A percentile compares a stretch with the other conserved stretches of the same genome.
Conservation (phyloP, 1,140 invertebrate genomes). For the Metopolophium dirhodum region DNA sequence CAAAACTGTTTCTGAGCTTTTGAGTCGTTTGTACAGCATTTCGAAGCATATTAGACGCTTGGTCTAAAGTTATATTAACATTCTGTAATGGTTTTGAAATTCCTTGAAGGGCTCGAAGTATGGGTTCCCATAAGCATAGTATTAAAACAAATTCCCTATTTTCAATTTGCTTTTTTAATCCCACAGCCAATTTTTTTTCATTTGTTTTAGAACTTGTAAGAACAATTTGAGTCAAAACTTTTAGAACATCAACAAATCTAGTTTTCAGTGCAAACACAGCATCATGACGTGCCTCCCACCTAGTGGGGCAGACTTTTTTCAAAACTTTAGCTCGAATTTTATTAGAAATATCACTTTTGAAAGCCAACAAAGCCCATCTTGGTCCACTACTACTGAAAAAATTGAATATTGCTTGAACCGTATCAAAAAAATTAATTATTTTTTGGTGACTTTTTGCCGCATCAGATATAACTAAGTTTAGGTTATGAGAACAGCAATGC, state of each 20-base stretch:
- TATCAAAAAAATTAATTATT: neutral
- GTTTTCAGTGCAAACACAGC: no score
- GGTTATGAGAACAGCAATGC: neutral
- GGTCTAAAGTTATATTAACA: neutral
- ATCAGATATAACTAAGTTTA: neutral
- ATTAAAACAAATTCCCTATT: slow-evolving; percentile 15
- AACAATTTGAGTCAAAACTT: neutral
- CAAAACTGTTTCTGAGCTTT: neutral
- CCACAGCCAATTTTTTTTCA: neutral
- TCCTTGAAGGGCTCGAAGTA: neutral
- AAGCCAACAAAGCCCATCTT: neutral
- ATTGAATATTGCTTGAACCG: neutral
- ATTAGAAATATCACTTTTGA: neutral
- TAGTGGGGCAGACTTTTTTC: neutral
- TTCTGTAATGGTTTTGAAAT: neutral
- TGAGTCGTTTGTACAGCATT: neutral
- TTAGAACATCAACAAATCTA: neutral
- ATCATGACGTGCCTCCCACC: neutral
- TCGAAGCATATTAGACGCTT: neutral
- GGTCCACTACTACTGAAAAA: neutral
- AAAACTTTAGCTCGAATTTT: neutral
- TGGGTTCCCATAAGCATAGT: neutral
- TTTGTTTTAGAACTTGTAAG: neutral
- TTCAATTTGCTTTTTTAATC: slow-evolving; percentile 14
- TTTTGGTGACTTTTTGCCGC: neutral